Evolutionary conservation across 2,113 vertebrate genomes (phyloP).

Genomic region (Deroptyus accipitrinus): DNA sequence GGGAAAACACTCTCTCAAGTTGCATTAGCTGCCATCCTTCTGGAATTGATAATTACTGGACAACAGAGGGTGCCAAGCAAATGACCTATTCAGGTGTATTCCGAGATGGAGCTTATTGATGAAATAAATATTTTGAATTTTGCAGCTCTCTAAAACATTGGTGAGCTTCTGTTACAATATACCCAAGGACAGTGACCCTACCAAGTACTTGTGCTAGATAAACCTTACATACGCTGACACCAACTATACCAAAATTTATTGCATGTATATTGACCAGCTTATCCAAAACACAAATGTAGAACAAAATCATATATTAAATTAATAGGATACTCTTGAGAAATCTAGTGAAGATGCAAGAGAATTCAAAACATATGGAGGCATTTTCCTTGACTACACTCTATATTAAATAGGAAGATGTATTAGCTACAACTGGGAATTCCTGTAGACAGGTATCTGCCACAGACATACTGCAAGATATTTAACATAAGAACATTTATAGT

Average conservation of each 20-base stretch:
- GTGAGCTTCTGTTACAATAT: background rate
- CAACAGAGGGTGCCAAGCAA: slow-evolving; percentile 16
- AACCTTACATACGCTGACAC: background rate
- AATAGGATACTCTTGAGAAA: background rate
- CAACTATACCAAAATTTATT: background rate
- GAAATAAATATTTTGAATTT: slow-evolving; percentile 25
- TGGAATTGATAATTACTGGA: slow-evolving; percentile 10
- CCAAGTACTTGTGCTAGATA: background rate
- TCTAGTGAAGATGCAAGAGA: background rate
- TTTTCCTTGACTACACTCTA: background rate
- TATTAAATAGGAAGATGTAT: background rate
- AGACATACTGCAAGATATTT: background rate
- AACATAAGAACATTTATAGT: background rate
- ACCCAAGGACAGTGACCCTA: background rate
- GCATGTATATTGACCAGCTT: background rate
- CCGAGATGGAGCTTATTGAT: background rate
- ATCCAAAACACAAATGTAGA: background rate
- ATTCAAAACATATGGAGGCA: slow-evolving; percentile 20
- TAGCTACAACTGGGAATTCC: background rate
- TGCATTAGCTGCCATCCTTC: background rate
- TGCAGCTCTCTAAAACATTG: background rate
- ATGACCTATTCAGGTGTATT: background rate
- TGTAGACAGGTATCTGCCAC: background rate
- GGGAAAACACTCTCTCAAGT: background rate
- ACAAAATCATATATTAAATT: background rate